Percentiles rank a stretch among this genome's conserved stretches.
Conservation (phyloP, 2,797 vertebrate genomes). For the Varecia variegata region DNA sequence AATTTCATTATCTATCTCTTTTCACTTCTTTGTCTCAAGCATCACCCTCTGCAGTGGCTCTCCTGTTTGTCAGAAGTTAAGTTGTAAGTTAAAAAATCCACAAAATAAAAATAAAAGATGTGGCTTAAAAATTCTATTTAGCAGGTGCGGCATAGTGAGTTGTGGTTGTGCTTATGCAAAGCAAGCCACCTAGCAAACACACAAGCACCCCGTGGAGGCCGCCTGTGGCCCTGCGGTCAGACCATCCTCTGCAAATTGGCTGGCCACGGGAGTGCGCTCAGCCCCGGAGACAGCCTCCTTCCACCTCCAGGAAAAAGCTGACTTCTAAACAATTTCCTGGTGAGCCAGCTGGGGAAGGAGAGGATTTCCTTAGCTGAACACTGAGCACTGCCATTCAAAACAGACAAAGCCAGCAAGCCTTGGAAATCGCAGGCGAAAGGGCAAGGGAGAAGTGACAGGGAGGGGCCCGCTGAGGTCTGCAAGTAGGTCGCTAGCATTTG, state of each 20-base stretch:
- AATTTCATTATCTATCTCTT: neutral
- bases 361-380: slow-evolving; percentile 63
- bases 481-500: neutral
- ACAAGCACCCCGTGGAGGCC: neutral
- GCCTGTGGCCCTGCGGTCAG: neutral
- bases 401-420: neutral
- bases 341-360: slow-evolving; percentile 54
- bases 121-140: neutral
- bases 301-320: slow-evolving; percentile 55
- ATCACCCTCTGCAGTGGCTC: neutral
- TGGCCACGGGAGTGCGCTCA: neutral
- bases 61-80: slow-evolving; percentile 14
- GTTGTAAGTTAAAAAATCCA: neutral
- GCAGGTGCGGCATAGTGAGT: neutral
- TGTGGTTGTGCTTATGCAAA: neutral
- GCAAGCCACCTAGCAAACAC: neutral
- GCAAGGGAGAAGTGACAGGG: neutral
- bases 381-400: neutral
- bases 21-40: neutral
- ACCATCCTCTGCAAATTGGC: neutral
- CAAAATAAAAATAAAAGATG: neutral
- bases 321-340: slow-evolving; percentile 65
- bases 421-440: neutral
- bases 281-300: neutral
- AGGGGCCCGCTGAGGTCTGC: neutral